Conservation (phyloP, 1,140 invertebrate species). For the Luehdorfia chinensis region DNA sequence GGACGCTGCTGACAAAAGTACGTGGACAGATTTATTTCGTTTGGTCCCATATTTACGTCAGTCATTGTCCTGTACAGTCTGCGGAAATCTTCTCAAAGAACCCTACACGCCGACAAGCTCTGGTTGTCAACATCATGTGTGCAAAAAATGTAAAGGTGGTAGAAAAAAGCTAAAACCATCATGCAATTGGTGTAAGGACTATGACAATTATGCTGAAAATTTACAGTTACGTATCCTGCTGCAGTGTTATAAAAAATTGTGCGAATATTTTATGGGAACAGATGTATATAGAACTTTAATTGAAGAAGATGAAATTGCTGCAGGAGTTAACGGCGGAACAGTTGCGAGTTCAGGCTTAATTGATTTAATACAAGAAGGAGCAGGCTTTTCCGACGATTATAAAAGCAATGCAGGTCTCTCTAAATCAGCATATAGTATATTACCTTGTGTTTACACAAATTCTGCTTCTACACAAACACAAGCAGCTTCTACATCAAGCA, state of each 20-base stretch:
- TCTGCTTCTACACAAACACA: conserved; percentile 82
- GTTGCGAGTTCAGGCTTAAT: conserved; percentile 80
- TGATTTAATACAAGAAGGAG: conserved; percentile 88
- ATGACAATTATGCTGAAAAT: conserved; percentile 90
- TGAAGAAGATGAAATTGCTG: conserved; percentile 73
- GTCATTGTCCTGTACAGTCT: conserved; percentile 92
- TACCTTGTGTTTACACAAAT: conserved; percentile 85
- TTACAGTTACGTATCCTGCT: conserved; percentile 87
- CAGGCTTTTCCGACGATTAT: conserved; percentile 86
- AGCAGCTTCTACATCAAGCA: conserved; percentile 58
- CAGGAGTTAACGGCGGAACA: conserved; percentile 65
- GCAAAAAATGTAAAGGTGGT: conserved; percentile 87
- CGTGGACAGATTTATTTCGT: conserved; percentile 89
- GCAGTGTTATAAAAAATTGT: conserved; percentile 93
- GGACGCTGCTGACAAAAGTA: conserved; percentile 80
- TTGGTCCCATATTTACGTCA: conserved; percentile 90
- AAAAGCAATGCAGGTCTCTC: conserved; percentile 83
- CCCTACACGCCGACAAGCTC: conserved; percentile 88
- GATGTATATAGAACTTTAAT: conserved; percentile 81
- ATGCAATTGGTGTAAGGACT: conserved; percentile 91
- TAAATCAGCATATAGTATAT: conserved; percentile 84
- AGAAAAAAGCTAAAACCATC: conserved; percentile 90
- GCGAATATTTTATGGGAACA: conserved; percentile 87
- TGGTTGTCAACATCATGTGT: conserved; percentile 94
- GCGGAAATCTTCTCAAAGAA: conserved; percentile 88